Base-by-base conservation (phyloP, 2,113 vertebrate species). In the Salvelinus sp. region DNA sequence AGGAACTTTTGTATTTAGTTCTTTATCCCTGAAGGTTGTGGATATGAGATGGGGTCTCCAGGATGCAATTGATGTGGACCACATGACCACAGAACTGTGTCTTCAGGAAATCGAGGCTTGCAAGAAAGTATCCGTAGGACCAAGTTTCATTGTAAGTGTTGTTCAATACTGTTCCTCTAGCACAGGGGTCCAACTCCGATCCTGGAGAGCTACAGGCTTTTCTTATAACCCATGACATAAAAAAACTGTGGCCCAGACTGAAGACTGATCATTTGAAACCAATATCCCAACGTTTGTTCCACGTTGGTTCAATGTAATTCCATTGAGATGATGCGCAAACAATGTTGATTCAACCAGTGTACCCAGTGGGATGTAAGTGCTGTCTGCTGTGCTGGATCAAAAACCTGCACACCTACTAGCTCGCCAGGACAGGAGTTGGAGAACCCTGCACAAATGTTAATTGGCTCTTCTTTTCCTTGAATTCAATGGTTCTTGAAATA, bases 41-140 rank as follows among this genome's bases (percentile, higher is more conserved):
- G 95, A 96, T 78, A 89, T 95, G 84, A 85, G 91, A 27, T 96
- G 93, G 93, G 95, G 95, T 5, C 50, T 95, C 18, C 85, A 58
- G 22, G 78, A 88, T 30, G 14, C 77, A 0, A 58, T 87, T 2
- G 88, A 82, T 30, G 79, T 84, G 22, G 90, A 93, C 38, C 91
- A 93, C 60, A 74, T 91, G 77, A 92, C 82, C 58, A 77, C 80
- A 0, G 93, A 95, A 33, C 77, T 95, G 74, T 93, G 89, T 82
- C 80, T 95, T 78, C 87, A 93, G 69, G 96, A 96, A 88, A 93
- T 91, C 0, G 44, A 90, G 30, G 85, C 58, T 12, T 95, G 95
- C 74, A 79, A 69, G 82, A 88, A 71, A 62, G 77, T 90, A 1
- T 95, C 95, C 12, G 75, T 87, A 0, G 93, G 94, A 5, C 95